Percentiles rank a stretch among this genome's conserved stretches.
These are phyloP conservation scores for Henicopernis longicauda DNA, from an alignment of 2,113 vertebrate species.

Conservation along the genomic window DNA sequence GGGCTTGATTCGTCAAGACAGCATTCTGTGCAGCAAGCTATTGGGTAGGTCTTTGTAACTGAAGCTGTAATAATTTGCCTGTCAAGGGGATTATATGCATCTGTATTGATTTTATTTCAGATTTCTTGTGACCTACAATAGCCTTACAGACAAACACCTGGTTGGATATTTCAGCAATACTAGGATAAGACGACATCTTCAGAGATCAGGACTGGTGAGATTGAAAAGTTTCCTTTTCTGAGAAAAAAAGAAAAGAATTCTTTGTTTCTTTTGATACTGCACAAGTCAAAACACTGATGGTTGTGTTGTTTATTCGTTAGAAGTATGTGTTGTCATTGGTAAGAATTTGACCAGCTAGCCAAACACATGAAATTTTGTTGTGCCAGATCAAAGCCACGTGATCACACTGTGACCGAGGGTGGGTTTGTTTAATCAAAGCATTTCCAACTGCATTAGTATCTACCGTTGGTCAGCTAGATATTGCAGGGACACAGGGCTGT, in stretches of 20 bases:
- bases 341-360: neutral
- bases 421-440: neutral
- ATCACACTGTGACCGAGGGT: fast-evolving
- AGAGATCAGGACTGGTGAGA: constrained; percentile 89
- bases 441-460: neutral
- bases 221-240: neutral
- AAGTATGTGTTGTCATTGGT: neutral
- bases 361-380: neutral
- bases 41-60: neutral
- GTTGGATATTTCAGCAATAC: constrained; percentile 88
- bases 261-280: neutral
- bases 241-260: neutral
- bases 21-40: neutral
- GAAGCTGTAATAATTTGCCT: neutral
- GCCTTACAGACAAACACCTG: constrained; percentile 92
- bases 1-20: neutral
- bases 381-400: neutral
- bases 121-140: constrained; percentile 85
- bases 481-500: neutral
- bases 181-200: constrained; percentile 85
- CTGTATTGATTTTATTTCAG: constrained; percentile 64
- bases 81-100: neutral
- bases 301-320: neutral
- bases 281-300: neutral
- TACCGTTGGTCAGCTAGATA: neutral